A percentile compares a stretch with the other conserved stretches of the same genome.
Evolutionary conservation across 2,888 invertebrate genomes (phyloP).

Genomic region (Limnephilus marmoratus): DNA sequence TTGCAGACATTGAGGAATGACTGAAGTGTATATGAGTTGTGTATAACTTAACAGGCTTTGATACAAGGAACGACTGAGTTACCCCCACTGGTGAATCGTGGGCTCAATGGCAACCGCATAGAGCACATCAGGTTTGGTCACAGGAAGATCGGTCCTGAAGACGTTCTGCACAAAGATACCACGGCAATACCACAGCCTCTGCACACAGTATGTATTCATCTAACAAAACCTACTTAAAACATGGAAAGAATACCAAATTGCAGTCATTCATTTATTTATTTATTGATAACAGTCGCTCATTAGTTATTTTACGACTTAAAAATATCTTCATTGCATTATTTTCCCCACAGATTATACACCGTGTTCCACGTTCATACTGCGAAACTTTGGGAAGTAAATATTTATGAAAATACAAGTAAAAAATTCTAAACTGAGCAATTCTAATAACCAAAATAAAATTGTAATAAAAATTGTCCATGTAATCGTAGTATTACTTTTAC

Average conservation of each 20-base stretch:
- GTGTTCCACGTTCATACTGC: no score
- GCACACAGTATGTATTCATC: slow-evolving; percentile 64
- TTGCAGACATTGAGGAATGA: neutral
- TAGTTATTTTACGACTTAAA: neutral
- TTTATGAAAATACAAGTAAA: no score
- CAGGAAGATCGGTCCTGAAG: slow-evolving; percentile 65
- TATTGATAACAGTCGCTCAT: neutral
- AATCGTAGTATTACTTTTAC: no score
- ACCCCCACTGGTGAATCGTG: slow-evolving; percentile 61
- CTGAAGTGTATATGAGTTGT: slow-evolving; percentile 47
- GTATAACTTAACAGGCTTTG: slow-evolving; percentile 64
- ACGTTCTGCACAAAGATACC: slow-evolving; percentile 64
- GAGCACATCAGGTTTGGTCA: slow-evolving; percentile 64
- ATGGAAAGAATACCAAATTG: slow-evolving; percentile 13
- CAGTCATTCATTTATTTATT: neutral
- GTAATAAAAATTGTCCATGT: no score
- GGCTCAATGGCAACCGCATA: slow-evolving; percentile 64
- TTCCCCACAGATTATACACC: no score
- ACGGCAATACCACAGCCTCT: slow-evolving; percentile 60
- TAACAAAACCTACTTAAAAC: slow-evolving; percentile 12
- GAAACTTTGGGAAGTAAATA: no score
- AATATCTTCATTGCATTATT: neutral
- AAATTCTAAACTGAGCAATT: no score
- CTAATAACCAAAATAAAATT: no score
- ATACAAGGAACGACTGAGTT: slow-evolving; percentile 62